phyloP scores from a whole-genome alignment of 2,888 invertebrate genomes.

The Drosophila meridionalis region DNA sequence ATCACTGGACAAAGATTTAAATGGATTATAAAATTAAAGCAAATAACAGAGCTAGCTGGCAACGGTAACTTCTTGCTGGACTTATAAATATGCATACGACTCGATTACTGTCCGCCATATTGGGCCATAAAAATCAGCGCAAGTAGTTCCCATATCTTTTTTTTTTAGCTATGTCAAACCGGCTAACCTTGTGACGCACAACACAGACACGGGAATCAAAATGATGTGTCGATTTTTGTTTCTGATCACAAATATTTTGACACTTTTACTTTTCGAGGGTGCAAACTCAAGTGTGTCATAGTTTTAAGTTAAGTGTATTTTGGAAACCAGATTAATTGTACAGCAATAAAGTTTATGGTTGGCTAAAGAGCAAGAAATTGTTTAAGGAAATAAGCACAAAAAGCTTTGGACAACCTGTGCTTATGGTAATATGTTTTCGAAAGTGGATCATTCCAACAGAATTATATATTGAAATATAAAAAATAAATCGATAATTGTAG shows the following conservation, averaged over 20 bases:
- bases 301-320: constrained; percentile 12
- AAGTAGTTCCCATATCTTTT: constrained; percentile 31
- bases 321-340: constrained; percentile 21
- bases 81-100: constrained; percentile 71
- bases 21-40: constrained; percentile 51
- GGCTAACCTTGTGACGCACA: constrained; percentile 66
- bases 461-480: not conserved
- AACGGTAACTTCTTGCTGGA: constrained; percentile 31
- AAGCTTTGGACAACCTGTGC: not conserved
- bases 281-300: constrained; percentile 12
- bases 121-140: constrained; percentile 59
- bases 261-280: constrained; percentile 64
- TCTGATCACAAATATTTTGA: constrained; percentile 33
- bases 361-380: not conserved
- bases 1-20: constrained; percentile 20
- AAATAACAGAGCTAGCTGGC: constrained; percentile 36
- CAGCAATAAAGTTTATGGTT: constrained; percentile 1
- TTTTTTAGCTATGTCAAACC: constrained; percentile 31
- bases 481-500: not conserved
- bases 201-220: constrained; percentile 51
- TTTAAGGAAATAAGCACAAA: not conserved
- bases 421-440: not conserved
- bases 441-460: not conserved
- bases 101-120: constrained; percentile 44
- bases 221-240: constrained; percentile 27